Base-by-base conservation (phyloP, 2,888 invertebrate species). In the Antheraea yamamai region DNA sequence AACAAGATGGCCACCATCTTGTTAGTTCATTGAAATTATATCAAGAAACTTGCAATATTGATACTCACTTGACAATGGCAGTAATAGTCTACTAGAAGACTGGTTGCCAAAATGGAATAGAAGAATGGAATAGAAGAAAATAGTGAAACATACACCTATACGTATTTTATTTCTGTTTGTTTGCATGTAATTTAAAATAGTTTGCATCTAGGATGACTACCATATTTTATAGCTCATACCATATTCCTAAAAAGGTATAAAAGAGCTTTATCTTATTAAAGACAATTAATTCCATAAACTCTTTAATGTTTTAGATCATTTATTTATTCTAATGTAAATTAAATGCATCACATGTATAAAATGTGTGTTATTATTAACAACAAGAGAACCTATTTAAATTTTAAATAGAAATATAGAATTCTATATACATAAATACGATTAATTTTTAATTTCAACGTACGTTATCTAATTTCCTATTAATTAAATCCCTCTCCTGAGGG, bases 391-490 rank as follows among this genome's bases (percentile, higher is more conserved):
- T 14, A 64, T 16, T 30, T 66, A 16, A 10, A 30, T 66, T 14
- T 66, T 7, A 16, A 75, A 75, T 39, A 55, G 51, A 35, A 39
- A 74, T 72, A 75, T 55, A 72, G 64, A 72, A 64, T 73, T 75
- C 47, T 75, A 55, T 58, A 74, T n/a, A n/a, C 20, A 70, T 20
- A 75, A 26, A 26, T 39, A 30, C 51, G 23, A 75, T 72, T 75
- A 77, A 80, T 80, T 81, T 81, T 81, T 78, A 82, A 85, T 82
- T 84, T 82, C 79, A 78, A 78, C 81, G 79, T 84, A 80, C 79
- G 81, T 84, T 82, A 83, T 82, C 79, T 83, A 87, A 88, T 89
- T 87, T 87, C 80, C 84, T 84, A 87, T 86, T 87, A 88, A 89
- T 89, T 86, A 85, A 88, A 86, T 84, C 83, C 83, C 83, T 84